phyloP scores from a whole-genome alignment of 53 echinoderm and acorn worm species.

The Holothuria scabra region DNA sequence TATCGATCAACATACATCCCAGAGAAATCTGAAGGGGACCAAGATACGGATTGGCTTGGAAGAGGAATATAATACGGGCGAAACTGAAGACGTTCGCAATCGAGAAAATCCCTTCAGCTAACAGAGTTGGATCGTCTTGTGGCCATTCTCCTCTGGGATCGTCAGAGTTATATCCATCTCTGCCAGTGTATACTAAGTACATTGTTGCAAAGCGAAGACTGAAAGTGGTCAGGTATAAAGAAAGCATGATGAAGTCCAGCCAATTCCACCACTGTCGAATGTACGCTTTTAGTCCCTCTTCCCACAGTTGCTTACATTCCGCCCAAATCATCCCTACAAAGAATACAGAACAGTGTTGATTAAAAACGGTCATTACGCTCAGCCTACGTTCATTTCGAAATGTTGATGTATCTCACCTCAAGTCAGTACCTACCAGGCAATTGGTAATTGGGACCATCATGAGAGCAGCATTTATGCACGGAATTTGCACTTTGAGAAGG shows the following conservation, averaged over 20 bases:
- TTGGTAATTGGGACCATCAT: too few species aligned
- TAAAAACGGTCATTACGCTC: background rate
- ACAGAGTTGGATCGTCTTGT: constrained; percentile 74
- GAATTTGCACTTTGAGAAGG: too few species aligned
- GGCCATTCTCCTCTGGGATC: constrained; percentile 63
- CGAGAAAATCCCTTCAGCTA: constrained; percentile 93
- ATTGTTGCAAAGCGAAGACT: constrained; percentile 74
- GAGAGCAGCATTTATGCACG: too few species aligned
- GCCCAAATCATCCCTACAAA: constrained; percentile 94
- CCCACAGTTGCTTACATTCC: constrained; percentile 96
- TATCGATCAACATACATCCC: constrained; percentile 98
- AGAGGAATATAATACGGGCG: constrained; percentile 95
- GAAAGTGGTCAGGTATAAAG: constrained; percentile 87
- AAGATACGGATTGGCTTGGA: constrained; percentile 91
- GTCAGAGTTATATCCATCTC: background rate
- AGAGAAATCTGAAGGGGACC: constrained; percentile 96
- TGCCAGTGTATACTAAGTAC: constrained; percentile 43
- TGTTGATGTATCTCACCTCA: too few species aligned
- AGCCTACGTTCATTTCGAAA: too few species aligned
- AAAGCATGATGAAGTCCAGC: constrained; percentile 95
- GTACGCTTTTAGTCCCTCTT: constrained; percentile 93
- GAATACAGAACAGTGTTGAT: background rate
- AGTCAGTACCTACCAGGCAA: too few species aligned
- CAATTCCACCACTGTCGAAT: constrained; percentile 99
- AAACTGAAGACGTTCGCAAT: constrained; percentile 98